Evolutionary conservation across 2,888 invertebrate species (phyloP).

Genomic region (Agonopterix subpropinquella): DNA sequence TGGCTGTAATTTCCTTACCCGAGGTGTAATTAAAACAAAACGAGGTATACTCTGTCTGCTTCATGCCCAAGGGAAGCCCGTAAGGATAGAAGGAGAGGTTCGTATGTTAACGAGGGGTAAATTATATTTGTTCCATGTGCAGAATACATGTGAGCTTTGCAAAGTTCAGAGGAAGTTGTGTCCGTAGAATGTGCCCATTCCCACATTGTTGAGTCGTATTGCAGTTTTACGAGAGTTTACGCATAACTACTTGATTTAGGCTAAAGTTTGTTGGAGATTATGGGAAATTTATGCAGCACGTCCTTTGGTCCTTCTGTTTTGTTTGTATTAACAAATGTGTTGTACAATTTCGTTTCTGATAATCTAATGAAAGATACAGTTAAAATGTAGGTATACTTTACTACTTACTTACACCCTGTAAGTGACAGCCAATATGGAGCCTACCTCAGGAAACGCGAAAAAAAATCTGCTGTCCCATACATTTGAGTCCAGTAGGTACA

Average conservation of each 20-base stretch:
- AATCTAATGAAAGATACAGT: too few relatives aligned
- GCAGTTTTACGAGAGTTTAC: slow-evolving; percentile 20
- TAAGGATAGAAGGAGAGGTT: slow-evolving; percentile 12
- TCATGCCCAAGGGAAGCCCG: slow-evolving; percentile 14
- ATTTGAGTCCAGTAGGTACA: too few relatives aligned
- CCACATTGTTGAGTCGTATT: slow-evolving; percentile 15
- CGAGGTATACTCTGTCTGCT: slow-evolving; percentile 37
- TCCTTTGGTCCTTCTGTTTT: background rate
- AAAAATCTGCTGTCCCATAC: too few relatives aligned
- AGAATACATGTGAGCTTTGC: slow-evolving; percentile 34
- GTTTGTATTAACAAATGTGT: background rate
- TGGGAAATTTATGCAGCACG: background rate
- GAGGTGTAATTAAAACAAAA: slow-evolving; percentile 58
- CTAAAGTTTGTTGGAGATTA: slow-evolving; percentile 11
- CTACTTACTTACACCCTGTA: too few relatives aligned
- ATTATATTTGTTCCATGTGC: slow-evolving; percentile 50
- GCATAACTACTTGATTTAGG: slow-evolving; percentile 13
- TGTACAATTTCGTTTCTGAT: too few relatives aligned
- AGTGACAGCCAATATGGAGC: too few relatives aligned
- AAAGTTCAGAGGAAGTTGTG: slow-evolving; percentile 11
- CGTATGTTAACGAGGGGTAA: slow-evolving; percentile 45
- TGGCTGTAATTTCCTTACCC: slow-evolving; percentile 39
- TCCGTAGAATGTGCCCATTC: slow-evolving; percentile 13
- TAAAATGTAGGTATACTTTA: too few relatives aligned
- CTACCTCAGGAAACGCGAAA: too few relatives aligned